A percentile compares a stretch with the other conserved stretches of the same genome.
Evolutionary conservation across 2,888 invertebrate genomes (phyloP).

Genomic region (Oligia strigilis): DNA sequence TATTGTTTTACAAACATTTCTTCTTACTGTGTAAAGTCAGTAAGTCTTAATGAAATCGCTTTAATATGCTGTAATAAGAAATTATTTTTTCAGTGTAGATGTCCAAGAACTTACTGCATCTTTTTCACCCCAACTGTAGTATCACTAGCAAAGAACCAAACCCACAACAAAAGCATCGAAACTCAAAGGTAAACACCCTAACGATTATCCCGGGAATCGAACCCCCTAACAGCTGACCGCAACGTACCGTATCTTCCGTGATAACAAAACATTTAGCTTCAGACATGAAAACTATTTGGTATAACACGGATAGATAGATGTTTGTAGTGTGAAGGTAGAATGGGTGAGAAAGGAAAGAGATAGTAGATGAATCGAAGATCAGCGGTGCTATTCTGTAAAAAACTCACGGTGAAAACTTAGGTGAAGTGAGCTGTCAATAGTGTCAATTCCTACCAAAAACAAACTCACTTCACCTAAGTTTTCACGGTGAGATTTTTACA

Average conservation of each 20-base stretch:
- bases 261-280: conserved; percentile 57
- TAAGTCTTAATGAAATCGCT: too few relatives aligned
- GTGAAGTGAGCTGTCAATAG: too few relatives aligned
- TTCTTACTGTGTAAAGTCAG: too few relatives aligned
- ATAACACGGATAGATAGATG: conserved; percentile 20
- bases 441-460: too few relatives aligned
- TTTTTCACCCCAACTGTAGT: background rate
- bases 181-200: conserved; percentile 66
- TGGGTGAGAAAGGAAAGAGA: conserved; percentile 23
- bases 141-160: conserved; percentile 10
- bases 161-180: conserved; percentile 39
- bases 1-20: too few relatives aligned
- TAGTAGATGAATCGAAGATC: background rate
- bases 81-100: too few relatives aligned
- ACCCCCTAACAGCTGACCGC: conserved; percentile 69
- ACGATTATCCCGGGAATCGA: conserved; percentile 64
- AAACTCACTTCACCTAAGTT: too few relatives aligned
- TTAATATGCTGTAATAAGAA: too few relatives aligned
- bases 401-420: too few relatives aligned
- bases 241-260: conserved; percentile 67
- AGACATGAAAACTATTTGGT: conserved; percentile 58
- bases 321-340: background rate
- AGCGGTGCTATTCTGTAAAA: too few relatives aligned
- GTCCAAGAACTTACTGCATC: background rate
- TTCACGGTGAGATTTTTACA: too few relatives aligned